These are phyloP conservation scores for Corythornis leucogaster DNA, from an alignment of 2,797 vertebrate genomes.

Conservation along the genomic window DNA sequence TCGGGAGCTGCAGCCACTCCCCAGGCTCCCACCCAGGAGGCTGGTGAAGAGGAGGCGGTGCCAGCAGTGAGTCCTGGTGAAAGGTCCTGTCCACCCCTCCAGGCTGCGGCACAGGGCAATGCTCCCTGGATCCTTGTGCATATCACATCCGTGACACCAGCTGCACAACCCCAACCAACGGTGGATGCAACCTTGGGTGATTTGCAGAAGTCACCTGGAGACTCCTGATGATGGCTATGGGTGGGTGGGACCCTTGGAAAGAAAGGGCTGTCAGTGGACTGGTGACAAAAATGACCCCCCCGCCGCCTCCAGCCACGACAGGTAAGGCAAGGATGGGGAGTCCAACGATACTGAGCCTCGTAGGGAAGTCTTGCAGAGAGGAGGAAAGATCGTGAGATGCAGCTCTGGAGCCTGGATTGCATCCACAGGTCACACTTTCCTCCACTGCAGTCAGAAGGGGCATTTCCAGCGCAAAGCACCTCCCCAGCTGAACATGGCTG, in stretches of 20 bases:
- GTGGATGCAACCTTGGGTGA: fast-evolving
- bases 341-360: fast-evolving
- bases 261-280: not conserved
- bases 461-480: not conserved
- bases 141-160: fast-evolving
- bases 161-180: fast-evolving
- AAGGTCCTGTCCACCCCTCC: not conserved
- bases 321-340: not conserved
- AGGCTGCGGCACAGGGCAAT: not conserved
- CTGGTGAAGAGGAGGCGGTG: not conserved
- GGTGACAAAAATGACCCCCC: not conserved
- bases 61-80: not conserved
- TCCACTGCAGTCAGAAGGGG: not conserved
- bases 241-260: fast-evolving
- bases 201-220: not conserved
- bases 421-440: not conserved
- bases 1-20: not conserved
- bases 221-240: fast-evolving
- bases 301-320: fast-evolving
- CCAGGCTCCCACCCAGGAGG: not conserved
- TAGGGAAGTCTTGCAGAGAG: not conserved
- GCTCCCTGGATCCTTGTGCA: fast-evolving
- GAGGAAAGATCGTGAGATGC: not conserved
- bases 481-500: fast-evolving
- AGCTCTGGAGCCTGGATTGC: not conserved